Base-by-base conservation (phyloP, 2,888 invertebrate genomes). In the Brenthis hecate region DNA sequence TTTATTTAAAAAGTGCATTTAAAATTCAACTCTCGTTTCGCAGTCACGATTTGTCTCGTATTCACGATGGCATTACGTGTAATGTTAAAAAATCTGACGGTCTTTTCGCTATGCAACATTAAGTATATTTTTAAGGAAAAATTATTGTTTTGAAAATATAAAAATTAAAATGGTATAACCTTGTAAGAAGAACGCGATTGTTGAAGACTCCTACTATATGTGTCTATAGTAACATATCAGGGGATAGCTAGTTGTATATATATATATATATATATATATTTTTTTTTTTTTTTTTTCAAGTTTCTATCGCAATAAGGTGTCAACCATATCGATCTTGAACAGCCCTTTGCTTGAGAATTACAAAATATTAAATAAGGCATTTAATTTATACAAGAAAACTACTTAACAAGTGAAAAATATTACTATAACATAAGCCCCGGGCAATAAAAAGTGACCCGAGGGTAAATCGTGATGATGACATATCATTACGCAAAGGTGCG, bases 381-480 rank as follows among this genome's bases (percentile, higher is more conserved):
- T 53, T 8, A n/a, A 14, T 47, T 14, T 13, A 23, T 19, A 58
- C 47, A 58, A 23, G 6, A n/a, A 13, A n/a, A 48, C 19, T 23
- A 47, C 23, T 58, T 48, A 58, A n/a, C 4, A 62, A 62, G 36
- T 36, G 36, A 36, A 62, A 19, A 43, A 53, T 43, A 54, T 13
- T 19, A 16, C 51, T 53, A 54, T 62, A 54, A 23, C 16, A 54
- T 43, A 60, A 60, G 54, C 32, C 51, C 36, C 50, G 53, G 16
- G 43, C 53, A 62, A 53, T 53, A 71, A 71, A 74, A 70, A 71
- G 71, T 78, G 78, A 79, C 79, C 83, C 72, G 14, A 58, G 77
- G 84, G 82, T 77, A 78, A 83, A 77, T 85, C 85, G 85, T 86
- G 85, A 83, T 76, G 78, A 80, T 81, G 83, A 82, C 77, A 78